phyloP scores from a whole-genome alignment of 2,113 vertebrate species.

The Amphilophus citrinellus region DNA sequence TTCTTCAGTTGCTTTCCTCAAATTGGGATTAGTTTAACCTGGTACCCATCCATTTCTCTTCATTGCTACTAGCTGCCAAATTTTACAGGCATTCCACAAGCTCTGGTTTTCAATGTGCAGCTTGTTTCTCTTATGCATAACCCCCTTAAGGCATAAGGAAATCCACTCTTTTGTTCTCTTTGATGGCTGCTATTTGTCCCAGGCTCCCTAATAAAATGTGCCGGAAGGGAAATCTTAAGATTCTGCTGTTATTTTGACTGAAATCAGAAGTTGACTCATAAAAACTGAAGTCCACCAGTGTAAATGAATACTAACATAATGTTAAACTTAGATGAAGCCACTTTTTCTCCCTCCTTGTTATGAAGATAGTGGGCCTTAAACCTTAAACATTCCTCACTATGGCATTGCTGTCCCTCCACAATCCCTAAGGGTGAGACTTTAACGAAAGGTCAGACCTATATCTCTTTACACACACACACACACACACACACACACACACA shows the following conservation, averaged over 20 bases:
- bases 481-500: too few relatives aligned
- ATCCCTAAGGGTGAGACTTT: neutral
- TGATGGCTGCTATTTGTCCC: neutral
- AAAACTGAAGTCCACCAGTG: neutral
- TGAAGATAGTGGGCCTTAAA: constrained; percentile 3
- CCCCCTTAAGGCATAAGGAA: neutral
- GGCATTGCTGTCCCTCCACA: neutral
- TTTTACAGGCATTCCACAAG: neutral
- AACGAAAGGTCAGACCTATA: neutral
- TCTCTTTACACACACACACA: neutral
- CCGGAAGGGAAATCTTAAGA: neutral
- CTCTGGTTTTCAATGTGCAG: neutral
- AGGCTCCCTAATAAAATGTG: neutral
- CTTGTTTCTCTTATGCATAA: neutral
- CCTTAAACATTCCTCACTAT: constrained; percentile 24
- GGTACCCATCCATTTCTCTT: neutral
- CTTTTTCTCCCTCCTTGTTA: neutral
- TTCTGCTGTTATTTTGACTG: neutral
- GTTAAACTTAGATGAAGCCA: neutral
- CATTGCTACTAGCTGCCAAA: neutral
- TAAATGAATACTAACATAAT: neutral
- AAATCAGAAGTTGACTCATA: neutral
- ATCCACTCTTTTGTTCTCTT: constrained; percentile 1
- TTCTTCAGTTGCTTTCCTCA: neutral
- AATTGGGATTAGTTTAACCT: neutral